Evolutionary conservation across 2,113 vertebrate genomes (phyloP).

Genomic region (Trematomus loennbergii): DNA sequence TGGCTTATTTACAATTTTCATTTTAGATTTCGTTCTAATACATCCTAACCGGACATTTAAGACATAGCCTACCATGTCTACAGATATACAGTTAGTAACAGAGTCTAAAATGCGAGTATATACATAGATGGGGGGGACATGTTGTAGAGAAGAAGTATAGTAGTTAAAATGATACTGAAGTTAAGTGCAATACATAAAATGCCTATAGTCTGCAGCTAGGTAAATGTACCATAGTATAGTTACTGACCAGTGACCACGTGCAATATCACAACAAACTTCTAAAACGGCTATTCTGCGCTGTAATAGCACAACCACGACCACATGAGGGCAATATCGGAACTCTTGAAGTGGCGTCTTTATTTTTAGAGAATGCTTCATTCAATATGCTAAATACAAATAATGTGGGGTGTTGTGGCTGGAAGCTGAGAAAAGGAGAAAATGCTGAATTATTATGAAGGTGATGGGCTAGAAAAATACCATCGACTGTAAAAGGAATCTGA

Average conservation of each 20-base stretch:
- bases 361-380: background rate
- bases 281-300: background rate
- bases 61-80: too few species aligned
- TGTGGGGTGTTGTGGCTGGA: background rate
- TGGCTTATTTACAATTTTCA: too few species aligned
- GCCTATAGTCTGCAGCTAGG: too few species aligned
- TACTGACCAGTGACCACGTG: background rate
- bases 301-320: conserved; percentile 16
- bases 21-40: too few species aligned
- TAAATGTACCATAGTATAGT: background rate
- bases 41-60: too few species aligned
- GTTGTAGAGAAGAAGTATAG: too few species aligned
- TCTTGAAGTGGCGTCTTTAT: background rate
- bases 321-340: conserved; percentile 28
- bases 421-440: background rate
- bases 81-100: too few species aligned
- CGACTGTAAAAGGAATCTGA: background rate
- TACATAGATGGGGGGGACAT: too few species aligned
- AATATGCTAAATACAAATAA: background rate
- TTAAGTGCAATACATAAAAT: too few species aligned
- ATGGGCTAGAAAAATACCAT: background rate
- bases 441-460: background rate
- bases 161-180: too few species aligned
- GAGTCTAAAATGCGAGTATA: too few species aligned
- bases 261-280: too few species aligned